Evolutionary conservation across 1,140 invertebrate species (phyloP), one percentile per base, ranked within the genome.

Genomic region (Atta texana): DNA sequence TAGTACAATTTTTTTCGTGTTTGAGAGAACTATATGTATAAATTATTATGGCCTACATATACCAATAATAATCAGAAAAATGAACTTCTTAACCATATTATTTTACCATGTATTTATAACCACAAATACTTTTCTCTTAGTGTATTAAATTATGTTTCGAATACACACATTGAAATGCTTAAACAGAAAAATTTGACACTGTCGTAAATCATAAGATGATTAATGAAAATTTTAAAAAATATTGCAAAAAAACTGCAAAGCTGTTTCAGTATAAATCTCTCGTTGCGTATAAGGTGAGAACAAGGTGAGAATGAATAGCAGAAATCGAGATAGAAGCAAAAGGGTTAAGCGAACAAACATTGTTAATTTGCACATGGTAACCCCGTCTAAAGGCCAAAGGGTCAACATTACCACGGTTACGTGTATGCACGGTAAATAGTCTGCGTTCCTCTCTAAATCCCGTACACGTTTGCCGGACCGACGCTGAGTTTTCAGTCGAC

Each of bases 321-420:
- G 21, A 68, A 72, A 77, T 87, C 71, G 81, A 86, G 89, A 77
- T 77, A 68, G 68, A 63, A 64, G 63, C 86, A 89, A 94, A 69
- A 93, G 92, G 93, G 92, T 93, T 93, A 84, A 88, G 71, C 87
- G 91, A 87, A 91, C 89, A 94, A 94, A 94, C 94, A 94, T 94
- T 93, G 92, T 94, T 94, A 94, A 94, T 94, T 94, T 91, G 91
- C 89, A 93, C 89, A 90, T 87, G 87, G 90, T 53, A n/a, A 66
- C 6, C 49, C 55, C n/a, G 86, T 87, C 91, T 85, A 72, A 74
- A 89, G 92, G 89, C 89, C 89, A 91, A 93, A 94, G 93, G 93
- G 94, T 94, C 93, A 94, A 94, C 93, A 94, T 92, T 92, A 91
- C 87, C 74, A 82, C 69, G 72, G 86, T 87, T 89, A 90, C 88